Conservation (phyloP, 2,797 vertebrate species). For the Rhinophrynus dorsalis region DNA sequence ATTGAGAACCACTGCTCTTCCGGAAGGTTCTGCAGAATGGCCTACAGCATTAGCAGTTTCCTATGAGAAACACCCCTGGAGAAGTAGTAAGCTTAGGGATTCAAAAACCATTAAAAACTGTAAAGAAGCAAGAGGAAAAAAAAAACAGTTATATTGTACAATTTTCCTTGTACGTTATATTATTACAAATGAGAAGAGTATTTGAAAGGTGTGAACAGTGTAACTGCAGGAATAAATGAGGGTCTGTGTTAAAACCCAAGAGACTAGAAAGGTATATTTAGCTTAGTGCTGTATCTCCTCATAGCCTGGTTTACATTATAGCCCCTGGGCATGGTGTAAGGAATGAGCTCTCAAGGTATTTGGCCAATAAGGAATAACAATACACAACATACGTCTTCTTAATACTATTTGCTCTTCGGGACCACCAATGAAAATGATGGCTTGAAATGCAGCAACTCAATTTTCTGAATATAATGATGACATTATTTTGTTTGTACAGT, state of each 20-base stretch:
- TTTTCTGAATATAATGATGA: background rate
- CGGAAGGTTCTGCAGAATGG: background rate
- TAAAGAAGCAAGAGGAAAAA: background rate
- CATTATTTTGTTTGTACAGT: background rate
- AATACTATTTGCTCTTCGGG: constrained; percentile 17
- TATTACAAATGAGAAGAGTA: constrained; percentile 8
- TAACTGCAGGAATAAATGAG: constrained; percentile 33
- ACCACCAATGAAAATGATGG: background rate
- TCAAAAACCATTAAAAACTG: constrained; percentile 29
- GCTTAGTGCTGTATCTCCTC: background rate
- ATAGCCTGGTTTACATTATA: constrained; percentile 13
- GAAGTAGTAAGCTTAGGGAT: constrained; percentile 9
- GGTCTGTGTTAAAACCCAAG: constrained; percentile 6
- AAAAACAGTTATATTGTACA: background rate
- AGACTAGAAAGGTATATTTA: constrained; percentile 20
- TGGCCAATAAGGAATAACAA: background rate
- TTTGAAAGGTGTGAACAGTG: constrained; percentile 21
- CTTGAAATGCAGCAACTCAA: background rate
- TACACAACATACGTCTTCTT: background rate
- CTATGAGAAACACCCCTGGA: constrained; percentile 16
- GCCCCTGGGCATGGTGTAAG: constrained; percentile 13
- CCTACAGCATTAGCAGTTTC: background rate
- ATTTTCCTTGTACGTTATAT: background rate
- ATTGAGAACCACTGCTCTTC: too few species aligned
- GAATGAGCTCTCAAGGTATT: constrained; percentile 22